Evolutionary conservation across 2,113 vertebrate species (phyloP).

Genomic region (Typhlomys cinereus): DNA sequence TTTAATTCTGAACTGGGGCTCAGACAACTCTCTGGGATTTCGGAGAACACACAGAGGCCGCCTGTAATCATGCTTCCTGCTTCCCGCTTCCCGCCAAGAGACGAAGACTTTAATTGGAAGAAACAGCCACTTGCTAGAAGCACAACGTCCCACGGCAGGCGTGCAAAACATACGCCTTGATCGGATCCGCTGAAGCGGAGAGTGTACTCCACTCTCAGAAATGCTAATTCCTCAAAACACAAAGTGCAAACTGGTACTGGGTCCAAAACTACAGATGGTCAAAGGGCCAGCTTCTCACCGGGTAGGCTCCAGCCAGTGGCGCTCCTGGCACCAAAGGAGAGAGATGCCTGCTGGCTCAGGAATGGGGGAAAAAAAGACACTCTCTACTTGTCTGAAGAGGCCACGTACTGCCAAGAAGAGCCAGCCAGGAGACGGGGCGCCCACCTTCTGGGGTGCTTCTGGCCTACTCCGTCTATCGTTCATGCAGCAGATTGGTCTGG

Average conservation of each 20-base stretch:
- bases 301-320: not conserved
- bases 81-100: not conserved
- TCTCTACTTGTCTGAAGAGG: not conserved
- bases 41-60: not conserved
- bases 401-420: fast-evolving
- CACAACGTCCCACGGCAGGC: not conserved
- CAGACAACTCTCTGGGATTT: not conserved
- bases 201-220: not conserved
- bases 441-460: not conserved
- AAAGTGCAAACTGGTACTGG: not conserved
- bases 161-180: not conserved
- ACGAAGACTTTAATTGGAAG: not conserved
- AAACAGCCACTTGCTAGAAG: not conserved
- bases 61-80: not conserved
- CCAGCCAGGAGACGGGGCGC: not conserved
- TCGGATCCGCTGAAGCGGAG: not conserved
- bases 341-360: not conserved
- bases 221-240: not conserved
- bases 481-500: not conserved
- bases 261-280: not conserved
- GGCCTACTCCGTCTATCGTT: not conserved
- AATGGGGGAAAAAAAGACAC: not conserved
- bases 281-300: not conserved
- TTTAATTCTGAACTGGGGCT: conserved; percentile 25
- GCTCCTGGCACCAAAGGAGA: not conserved